Percentiles rank a stretch among this genome's conserved stretches.
phyloP scores from a whole-genome alignment of 1,140 invertebrate species.

The Lepidurus arcticus region DNA sequence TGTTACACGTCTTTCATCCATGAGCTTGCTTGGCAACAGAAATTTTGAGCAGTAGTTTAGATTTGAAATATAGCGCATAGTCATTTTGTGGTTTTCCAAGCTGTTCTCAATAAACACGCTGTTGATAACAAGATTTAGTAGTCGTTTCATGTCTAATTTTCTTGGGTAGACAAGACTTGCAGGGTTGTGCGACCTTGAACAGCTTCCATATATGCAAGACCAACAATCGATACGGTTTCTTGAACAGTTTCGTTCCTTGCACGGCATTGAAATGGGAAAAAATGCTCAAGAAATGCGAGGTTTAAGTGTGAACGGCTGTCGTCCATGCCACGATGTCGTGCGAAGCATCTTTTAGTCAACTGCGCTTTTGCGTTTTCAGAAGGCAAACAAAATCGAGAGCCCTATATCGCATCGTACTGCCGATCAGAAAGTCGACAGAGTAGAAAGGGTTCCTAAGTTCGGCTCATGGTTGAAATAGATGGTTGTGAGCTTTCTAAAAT shows the following conservation, averaged over 20 bases:
- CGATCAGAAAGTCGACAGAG: not conserved
- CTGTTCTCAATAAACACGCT: not conserved
- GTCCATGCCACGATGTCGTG: not conserved
- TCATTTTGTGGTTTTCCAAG: not conserved
- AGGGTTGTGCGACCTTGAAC: not conserved
- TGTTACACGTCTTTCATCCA: not conserved
- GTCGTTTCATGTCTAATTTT: not conserved
- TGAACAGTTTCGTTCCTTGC: not conserved
- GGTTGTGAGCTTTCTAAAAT: not conserved
- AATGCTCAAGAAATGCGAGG: not conserved
- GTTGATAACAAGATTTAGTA: not conserved
- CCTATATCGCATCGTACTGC: not conserved
- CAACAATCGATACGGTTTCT: not conserved
- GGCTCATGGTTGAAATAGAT: not conserved
- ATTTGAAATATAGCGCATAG: not conserved
- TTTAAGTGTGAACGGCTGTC: not conserved
- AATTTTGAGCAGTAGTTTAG: not conserved
- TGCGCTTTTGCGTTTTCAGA: too few relatives aligned
- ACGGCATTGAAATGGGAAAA: not conserved
- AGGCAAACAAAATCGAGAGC: not conserved
- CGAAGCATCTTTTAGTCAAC: not conserved
- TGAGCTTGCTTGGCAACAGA: conserved; percentile 15
- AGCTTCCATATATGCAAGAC: not conserved
- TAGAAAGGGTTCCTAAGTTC: not conserved
- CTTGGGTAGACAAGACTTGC: not conserved